Conservation (phyloP, 2,888 invertebrate species). For the Drosophila meridiana region DNA sequence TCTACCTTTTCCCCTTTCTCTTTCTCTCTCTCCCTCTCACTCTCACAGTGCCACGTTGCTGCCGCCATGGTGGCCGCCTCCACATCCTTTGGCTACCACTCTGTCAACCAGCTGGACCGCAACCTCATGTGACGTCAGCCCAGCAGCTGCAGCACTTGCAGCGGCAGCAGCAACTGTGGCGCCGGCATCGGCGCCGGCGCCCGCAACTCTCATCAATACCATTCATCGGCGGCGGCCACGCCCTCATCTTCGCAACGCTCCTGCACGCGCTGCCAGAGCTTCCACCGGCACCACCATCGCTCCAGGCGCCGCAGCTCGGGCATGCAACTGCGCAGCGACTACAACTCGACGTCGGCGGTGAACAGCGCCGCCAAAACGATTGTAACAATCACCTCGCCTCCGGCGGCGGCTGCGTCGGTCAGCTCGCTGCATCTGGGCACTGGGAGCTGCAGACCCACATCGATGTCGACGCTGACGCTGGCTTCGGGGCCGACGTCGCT, state of each 20-base stretch:
- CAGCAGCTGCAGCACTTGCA: slow-evolving; percentile 85
- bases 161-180: slow-evolving; percentile 84
- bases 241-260: slow-evolving; percentile 75
- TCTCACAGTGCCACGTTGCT: slow-evolving; percentile 84
- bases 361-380: slow-evolving; percentile 74
- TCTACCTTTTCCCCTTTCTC: slow-evolving; percentile 7
- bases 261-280: slow-evolving; percentile 84
- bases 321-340: slow-evolving; percentile 70
- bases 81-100: slow-evolving; percentile 84
- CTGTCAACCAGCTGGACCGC: slow-evolving; percentile 85
- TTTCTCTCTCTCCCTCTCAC: background rate
- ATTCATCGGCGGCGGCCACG: slow-evolving; percentile 68
- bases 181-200: slow-evolving; percentile 57
- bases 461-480: slow-evolving; percentile 73
- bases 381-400: slow-evolving; percentile 76
- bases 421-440: slow-evolving; percentile 55
- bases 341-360: slow-evolving; percentile 65
- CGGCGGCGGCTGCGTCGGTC: slow-evolving; percentile 64
- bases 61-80: slow-evolving; percentile 85
- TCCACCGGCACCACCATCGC: slow-evolving; percentile 84
- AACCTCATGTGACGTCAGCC: slow-evolving; percentile 85
- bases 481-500: slow-evolving; percentile 73
- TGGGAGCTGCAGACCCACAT: slow-evolving; percentile 51
- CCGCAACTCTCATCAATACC: slow-evolving; percentile 70
- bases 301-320: slow-evolving; percentile 82